Evolutionary conservation across 2,888 invertebrate species (phyloP).

Genomic region (Odontomyia ornata): DNA sequence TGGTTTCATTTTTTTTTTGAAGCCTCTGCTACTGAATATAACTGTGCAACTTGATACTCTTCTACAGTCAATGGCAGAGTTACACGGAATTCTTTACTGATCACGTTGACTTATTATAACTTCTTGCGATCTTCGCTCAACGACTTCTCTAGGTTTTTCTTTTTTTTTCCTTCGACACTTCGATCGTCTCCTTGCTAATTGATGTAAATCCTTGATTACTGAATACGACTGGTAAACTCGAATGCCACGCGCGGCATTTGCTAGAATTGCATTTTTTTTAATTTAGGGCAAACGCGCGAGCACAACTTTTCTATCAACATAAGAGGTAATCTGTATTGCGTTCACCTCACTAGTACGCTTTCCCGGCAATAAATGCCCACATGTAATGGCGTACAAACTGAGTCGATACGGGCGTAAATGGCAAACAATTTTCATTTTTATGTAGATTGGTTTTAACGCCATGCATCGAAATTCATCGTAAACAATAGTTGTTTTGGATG

Average conservation of each 20-base stretch:
- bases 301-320: not conserved
- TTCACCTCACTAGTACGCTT: slow-evolving; percentile 11
- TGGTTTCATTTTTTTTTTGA: too few relatives aligned
- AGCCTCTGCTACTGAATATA: too few relatives aligned
- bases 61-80: too few relatives aligned
- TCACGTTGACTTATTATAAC: slow-evolving; percentile 41
- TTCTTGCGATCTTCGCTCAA: slow-evolving; percentile 7
- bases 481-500: too few relatives aligned
- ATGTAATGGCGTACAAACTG: slow-evolving; percentile 25
- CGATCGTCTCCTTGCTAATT: slow-evolving; percentile 1
- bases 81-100: slow-evolving; percentile 50
- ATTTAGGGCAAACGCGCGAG: slow-evolving; percentile 9
- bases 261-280: not conserved
- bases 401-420: slow-evolving; percentile 38
- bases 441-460: too few relatives aligned
- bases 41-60: too few relatives aligned
- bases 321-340: not conserved
- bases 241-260: slow-evolving; percentile 31
- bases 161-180: not conserved
- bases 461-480: too few relatives aligned
- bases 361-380: slow-evolving; percentile 47
- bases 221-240: not conserved
- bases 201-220: slow-evolving; percentile 16
- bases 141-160: not conserved
- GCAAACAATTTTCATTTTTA: slow-evolving; percentile 37